Evolutionary conservation across 2,113 vertebrate genomes (phyloP).

Genomic region (Grus americana): DNA sequence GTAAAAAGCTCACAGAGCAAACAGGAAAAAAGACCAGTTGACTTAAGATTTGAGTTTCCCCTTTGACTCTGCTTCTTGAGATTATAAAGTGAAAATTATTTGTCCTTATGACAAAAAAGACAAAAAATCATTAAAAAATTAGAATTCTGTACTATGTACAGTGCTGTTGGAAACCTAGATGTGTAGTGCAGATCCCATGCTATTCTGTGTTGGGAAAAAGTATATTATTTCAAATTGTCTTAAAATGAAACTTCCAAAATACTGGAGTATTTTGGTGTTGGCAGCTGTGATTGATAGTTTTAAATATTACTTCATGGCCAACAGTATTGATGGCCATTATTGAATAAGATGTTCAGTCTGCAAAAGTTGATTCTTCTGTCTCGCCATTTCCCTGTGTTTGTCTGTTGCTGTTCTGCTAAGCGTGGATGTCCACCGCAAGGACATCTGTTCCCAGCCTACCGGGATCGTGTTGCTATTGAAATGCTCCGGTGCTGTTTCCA

Average conservation of each 20-base stretch:
- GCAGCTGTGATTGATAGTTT: slow-evolving; percentile 10
- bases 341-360: not conserved
- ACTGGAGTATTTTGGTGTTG: not conserved
- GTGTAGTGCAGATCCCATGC: not conserved
- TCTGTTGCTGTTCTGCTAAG: slow-evolving; percentile 9
- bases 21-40: not conserved
- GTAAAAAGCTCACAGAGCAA: not conserved
- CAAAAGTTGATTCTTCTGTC: not conserved
- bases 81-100: not conserved
- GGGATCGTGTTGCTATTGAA: not conserved
- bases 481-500: not conserved
- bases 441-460: not conserved
- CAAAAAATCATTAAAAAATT: not conserved
- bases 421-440: not conserved
- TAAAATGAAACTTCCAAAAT: not conserved
- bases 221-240: not conserved
- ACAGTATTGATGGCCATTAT: not conserved
- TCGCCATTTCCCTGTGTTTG: not conserved
- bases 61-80: not conserved
- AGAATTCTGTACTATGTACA: not conserved
- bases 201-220: not conserved
- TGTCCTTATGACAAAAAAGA: not conserved
- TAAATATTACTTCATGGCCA: slow-evolving; percentile 10
- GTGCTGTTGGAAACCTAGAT: not conserved
- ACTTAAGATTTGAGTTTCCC: not conserved